Evolutionary conservation across 2,888 invertebrate genomes (phyloP).

Genomic region (Drosophila acutilabella): DNA sequence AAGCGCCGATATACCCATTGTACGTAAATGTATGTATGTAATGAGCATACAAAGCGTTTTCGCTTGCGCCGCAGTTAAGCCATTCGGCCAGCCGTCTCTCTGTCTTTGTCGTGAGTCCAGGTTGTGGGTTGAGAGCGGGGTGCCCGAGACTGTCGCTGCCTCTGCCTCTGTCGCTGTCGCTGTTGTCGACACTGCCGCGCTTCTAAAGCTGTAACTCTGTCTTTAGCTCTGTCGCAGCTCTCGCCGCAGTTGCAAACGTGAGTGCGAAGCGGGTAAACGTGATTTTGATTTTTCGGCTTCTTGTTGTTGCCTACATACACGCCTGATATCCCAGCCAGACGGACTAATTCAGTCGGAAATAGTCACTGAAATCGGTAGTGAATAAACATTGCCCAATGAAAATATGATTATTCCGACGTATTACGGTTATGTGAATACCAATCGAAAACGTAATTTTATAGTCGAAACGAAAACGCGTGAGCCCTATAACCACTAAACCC

Average conservation of each 20-base stretch:
- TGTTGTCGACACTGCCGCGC: slow-evolving; percentile 34
- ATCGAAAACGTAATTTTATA: slow-evolving; percentile 10
- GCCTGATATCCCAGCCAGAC: slow-evolving; percentile 24
- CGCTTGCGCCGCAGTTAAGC: slow-evolving; percentile 60
- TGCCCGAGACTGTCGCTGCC: slow-evolving; percentile 11
- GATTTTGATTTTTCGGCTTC: slow-evolving; percentile 66
- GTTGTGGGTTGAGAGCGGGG: slow-evolving; percentile 28
- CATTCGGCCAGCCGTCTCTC: slow-evolving; percentile 47
- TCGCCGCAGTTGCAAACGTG: slow-evolving; percentile 80
- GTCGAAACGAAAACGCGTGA: slow-evolving; percentile 18
- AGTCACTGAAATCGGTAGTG: slow-evolving; percentile 32
- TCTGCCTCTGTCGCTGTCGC: slow-evolving; percentile 22
- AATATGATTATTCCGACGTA: slow-evolving; percentile 57
- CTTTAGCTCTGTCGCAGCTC: slow-evolving; percentile 18
- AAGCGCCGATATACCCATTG: neutral
- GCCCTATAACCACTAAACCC: slow-evolving; percentile 10
- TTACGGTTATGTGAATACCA: slow-evolving; percentile 25
- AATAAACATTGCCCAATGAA: slow-evolving; percentile 23
- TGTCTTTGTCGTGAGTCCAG: slow-evolving; percentile 43
- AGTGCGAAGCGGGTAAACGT: slow-evolving; percentile 83
- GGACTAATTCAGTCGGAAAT: slow-evolving; percentile 13
- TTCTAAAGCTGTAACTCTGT: slow-evolving; percentile 26
- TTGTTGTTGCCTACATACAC: slow-evolving; percentile 17
- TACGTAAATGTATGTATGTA: neutral
- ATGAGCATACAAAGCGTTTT: slow-evolving; percentile 67